Evolutionary conservation across 2,113 vertebrate genomes (phyloP).

Genomic region (Polypterus bichir): DNA sequence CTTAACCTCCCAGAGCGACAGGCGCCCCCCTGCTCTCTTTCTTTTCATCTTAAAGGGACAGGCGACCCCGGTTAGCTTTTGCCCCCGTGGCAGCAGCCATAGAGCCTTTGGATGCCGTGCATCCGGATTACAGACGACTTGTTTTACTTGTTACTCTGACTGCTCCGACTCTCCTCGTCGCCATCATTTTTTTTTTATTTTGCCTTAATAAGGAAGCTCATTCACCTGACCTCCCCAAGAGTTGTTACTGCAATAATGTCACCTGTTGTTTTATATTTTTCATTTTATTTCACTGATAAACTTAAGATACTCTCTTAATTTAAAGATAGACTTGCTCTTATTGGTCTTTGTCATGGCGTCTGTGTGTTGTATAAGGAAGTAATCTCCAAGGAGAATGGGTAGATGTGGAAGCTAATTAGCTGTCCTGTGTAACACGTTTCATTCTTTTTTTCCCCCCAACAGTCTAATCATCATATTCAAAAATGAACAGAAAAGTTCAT

Average conservation of each 20-base stretch:
- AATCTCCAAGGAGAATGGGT: too few relatives aligned
- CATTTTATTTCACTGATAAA: not conserved
- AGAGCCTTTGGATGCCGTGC: not conserved
- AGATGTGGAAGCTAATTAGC: too few relatives aligned
- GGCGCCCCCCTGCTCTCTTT: conserved; percentile 26
- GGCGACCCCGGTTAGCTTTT: conserved; percentile 9
- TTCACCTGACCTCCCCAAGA: too few relatives aligned
- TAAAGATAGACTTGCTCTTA: too few relatives aligned
- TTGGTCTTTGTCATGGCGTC: too few relatives aligned
- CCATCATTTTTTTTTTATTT: not conserved
- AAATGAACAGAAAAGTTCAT: too few relatives aligned
- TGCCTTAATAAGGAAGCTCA: not conserved
- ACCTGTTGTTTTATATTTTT: conserved; percentile 7
- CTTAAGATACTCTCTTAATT: too few relatives aligned
- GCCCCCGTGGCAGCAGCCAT: not conserved
- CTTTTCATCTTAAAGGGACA: conserved; percentile 52
- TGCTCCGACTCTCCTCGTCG: conserved; percentile 10
- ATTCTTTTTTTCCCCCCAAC: too few relatives aligned
- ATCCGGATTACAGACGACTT: not conserved
- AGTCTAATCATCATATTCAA: too few relatives aligned
- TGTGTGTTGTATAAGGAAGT: too few relatives aligned
- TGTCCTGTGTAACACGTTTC: too few relatives aligned
- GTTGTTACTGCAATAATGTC: not conserved
- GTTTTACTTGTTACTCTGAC: not conserved
- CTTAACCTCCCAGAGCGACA: conserved; percentile 27